A percentile compares a stretch with the other conserved stretches of the same genome.
Evolutionary conservation across 2,113 vertebrate species (phyloP).

Genomic region (Todiramphus chloris): DNA sequence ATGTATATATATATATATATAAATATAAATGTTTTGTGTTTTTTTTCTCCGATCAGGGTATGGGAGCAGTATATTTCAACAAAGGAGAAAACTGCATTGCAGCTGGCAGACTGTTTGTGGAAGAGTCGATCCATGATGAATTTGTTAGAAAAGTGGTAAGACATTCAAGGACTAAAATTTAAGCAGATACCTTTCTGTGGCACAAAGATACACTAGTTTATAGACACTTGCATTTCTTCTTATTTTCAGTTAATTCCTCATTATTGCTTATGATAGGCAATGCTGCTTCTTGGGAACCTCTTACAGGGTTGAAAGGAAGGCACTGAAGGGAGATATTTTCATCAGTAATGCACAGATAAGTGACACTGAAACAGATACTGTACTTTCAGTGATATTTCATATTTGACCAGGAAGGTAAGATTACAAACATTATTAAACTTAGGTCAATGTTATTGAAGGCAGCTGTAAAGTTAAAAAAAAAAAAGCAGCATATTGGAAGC

Average conservation of each 20-base stretch:
- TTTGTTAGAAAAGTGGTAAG: constrained; percentile 85
- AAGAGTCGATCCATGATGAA: constrained; percentile 82
- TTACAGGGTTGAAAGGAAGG: background rate
- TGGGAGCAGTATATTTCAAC: constrained; percentile 86
- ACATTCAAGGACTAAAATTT: background rate
- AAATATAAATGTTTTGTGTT: background rate
- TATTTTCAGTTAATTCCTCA: background rate
- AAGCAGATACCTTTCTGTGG: background rate
- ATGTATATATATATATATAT: background rate
- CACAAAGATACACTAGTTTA: background rate
- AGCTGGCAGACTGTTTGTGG: constrained; percentile 84
- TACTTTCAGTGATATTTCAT: background rate
- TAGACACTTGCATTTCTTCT: background rate
- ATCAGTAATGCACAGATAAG: background rate
- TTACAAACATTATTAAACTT: background rate
- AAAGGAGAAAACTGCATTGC: constrained; percentile 89
- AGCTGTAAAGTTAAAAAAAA: background rate
- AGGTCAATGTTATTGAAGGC: background rate
- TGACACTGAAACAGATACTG: background rate
- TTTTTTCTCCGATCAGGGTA: constrained; percentile 67
- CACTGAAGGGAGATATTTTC: background rate
- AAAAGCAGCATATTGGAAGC: background rate
- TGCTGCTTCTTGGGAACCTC: background rate
- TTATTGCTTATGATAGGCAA: background rate
- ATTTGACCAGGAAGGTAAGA: background rate